Conservation (phyloP, 2,888 invertebrate species). For the Apotomis turbidana region DNA sequence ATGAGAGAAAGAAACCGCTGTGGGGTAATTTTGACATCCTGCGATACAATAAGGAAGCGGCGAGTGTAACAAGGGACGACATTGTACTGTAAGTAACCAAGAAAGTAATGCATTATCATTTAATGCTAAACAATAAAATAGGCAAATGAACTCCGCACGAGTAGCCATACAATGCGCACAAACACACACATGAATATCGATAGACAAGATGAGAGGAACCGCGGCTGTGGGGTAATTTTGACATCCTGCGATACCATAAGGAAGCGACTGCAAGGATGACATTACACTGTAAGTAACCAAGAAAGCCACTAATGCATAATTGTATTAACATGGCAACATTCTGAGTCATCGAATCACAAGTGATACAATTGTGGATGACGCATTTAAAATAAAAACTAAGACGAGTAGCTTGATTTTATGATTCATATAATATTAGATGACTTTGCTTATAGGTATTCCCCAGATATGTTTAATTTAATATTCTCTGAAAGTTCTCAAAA, state of each 20-base stretch:
- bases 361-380: no score
- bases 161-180: background rate
- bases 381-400: no score
- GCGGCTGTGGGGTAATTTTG: constrained; percentile 46
- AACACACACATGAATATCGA: constrained; percentile 34
- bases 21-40: constrained; percentile 54
- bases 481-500: no score
- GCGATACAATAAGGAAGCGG: constrained; percentile 48
- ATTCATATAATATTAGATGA: no score
- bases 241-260: constrained; percentile 52
- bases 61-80: constrained; percentile 40
- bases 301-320: background rate
- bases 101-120: background rate
- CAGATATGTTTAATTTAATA: no score
- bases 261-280: constrained; percentile 46
- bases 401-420: no score
- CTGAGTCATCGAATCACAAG: no score
- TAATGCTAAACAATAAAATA: background rate
- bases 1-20: constrained; percentile 27
- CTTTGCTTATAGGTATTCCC: no score
- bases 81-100: constrained; percentile 30
- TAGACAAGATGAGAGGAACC: constrained; percentile 33
- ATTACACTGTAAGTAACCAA: constrained; percentile 30
- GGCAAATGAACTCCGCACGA: background rate
- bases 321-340: no score